Evolutionary conservation across 53 echinoderm and acorn worm species (phyloP), one percentile per base, ranked within the genome.

Genomic region (Arbacia lixula): DNA sequence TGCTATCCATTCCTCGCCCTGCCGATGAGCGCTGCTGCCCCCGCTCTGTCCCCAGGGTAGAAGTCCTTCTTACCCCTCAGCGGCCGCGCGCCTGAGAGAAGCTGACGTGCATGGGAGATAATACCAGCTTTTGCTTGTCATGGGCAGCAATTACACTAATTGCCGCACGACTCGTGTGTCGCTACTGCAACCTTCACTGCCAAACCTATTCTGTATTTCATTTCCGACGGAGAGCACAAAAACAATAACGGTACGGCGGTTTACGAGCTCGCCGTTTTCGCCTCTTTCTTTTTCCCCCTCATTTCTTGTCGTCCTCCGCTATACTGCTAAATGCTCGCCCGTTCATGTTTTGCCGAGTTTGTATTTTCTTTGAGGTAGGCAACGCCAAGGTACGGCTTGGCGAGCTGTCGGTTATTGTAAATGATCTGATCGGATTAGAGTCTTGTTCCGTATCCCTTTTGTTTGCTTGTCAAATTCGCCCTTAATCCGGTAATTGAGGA

Each of bases 401-500:
- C 34, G 22, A 50, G 51, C 50, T 74, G 34, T 74, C 74, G 74
- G 74, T 74, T 74, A 74, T 74, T 74, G 74, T 74, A 74, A 74
- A 31, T 34, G 32, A 77, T 49, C 60, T 49, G 21, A 58, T 77
- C 36, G 78, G 78, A 77, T 77, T 77, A 77, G 58, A 77, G 32
- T 58, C 78, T 39, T 16, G 34, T 74, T 53, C 53, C 33, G 50
- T 75, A 57, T n/a, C 26, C 60, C 78, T 21, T 21, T 56, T 77
- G 78, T 77, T 32, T 38, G 60, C 60, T 26, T 58, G 78, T 77
- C 78, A 77, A 77, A 77, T 77, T 57, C 58, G 78, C 40, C 40
- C 78, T n/a, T 77, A 77, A 77, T 77, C 78, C 78, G 57, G 60
- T 77, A 77, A 77, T 77, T 77, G 78, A 77, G 36, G 78, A 77